Conservation (phyloP, 2,113 vertebrate species). For the Aphyosemion australe region DNA sequence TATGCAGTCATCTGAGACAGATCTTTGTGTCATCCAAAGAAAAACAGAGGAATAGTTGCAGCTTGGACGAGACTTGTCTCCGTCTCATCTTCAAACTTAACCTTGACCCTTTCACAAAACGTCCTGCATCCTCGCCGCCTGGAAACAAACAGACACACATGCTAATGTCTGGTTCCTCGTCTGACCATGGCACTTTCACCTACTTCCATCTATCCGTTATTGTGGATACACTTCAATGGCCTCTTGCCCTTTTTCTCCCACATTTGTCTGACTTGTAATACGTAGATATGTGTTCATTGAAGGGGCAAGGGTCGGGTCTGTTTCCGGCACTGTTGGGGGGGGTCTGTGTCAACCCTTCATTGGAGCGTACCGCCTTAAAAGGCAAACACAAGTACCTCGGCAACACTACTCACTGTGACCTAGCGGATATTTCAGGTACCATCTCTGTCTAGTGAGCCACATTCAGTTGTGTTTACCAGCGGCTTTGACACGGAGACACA, state of each 20-base stretch:
- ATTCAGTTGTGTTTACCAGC: constrained; percentile 18
- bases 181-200: constrained; percentile 19
- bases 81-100: neutral
- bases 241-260: constrained; percentile 16
- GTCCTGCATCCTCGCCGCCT: neutral
- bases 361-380: constrained; percentile 73
- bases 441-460: constrained; percentile 36
- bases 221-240: constrained; percentile 35
- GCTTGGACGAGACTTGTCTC: neutral
- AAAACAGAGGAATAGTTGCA: neutral
- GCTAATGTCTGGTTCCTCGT: neutral
- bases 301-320: constrained; percentile 48
- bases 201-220: constrained; percentile 25
- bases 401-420: constrained; percentile 77
- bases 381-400: constrained; percentile 70
- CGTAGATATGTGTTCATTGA: constrained; percentile 52
- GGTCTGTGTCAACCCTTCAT: constrained; percentile 55
- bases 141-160: neutral
- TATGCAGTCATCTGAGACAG: neutral
- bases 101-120: constrained; percentile 2
- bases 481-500: constrained; percentile 67
- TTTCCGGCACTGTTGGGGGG: constrained; percentile 55
- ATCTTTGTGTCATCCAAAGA: neutral
- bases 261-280: constrained; percentile 45
- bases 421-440: constrained; percentile 70